These are phyloP conservation scores for Perdita meconis DNA, from an alignment of 2,888 invertebrate genomes.

Conservation along the genomic window DNA sequence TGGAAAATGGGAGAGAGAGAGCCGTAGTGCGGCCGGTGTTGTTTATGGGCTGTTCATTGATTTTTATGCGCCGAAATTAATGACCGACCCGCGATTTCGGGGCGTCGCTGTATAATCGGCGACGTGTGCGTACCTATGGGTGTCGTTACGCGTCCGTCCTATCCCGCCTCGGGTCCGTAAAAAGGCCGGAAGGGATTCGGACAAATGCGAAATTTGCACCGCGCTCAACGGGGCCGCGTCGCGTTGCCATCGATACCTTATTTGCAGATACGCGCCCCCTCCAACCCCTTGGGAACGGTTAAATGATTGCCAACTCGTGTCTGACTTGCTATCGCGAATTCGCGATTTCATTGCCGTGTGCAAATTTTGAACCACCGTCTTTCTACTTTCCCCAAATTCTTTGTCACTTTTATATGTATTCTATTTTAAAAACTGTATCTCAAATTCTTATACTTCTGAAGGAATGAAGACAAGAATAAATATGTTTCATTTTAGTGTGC, in stretches of 20 bases:
- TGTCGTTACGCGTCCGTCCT: slow-evolving; percentile 67
- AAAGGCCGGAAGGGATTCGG: slow-evolving; percentile 69
- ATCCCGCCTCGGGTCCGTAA: slow-evolving; percentile 58
- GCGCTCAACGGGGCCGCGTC: slow-evolving; percentile 26
- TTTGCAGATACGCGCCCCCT: slow-evolving; percentile 53
- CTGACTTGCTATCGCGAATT: slow-evolving; percentile 40
- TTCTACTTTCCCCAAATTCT: too few relatives aligned
- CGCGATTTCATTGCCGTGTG: slow-evolving; percentile 30
- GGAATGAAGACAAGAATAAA: too few relatives aligned
- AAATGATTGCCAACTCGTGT: slow-evolving; percentile 60
- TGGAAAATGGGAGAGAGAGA: slow-evolving; percentile 82
- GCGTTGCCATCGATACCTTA: slow-evolving; percentile 66
- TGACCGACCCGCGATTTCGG: slow-evolving; percentile 82
- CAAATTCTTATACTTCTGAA: too few relatives aligned
- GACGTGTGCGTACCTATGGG: slow-evolving; percentile 73
- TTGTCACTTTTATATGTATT: too few relatives aligned
- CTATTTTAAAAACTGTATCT: too few relatives aligned
- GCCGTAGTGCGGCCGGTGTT: slow-evolving; percentile 74
- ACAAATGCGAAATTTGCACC: slow-evolving; percentile 70
- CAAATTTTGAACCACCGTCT: background rate
- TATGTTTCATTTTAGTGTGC: too few relatives aligned
- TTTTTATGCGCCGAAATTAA: slow-evolving; percentile 84
- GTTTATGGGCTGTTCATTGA: slow-evolving; percentile 84
- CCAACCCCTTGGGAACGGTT: slow-evolving; percentile 41
- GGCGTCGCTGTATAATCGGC: slow-evolving; percentile 79